Evolutionary conservation across 1,140 invertebrate species (phyloP), one percentile per base, ranked within the genome.

Genomic region (Drosophila sp.): DNA sequence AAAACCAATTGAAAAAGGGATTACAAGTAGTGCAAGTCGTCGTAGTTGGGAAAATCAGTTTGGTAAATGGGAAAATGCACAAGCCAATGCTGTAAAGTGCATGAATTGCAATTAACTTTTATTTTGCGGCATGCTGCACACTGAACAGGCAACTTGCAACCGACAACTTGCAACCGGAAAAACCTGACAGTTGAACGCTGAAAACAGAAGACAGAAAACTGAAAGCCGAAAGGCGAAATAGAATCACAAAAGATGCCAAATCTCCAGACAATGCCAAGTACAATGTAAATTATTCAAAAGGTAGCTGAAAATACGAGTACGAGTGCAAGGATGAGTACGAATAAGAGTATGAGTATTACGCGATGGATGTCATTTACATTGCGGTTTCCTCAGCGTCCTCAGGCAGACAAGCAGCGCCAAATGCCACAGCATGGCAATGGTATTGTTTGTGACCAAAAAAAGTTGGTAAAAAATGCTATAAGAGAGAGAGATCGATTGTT

Each of bases 281-380:
- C 70, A 86, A 82, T 87, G 75, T 87, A 87, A 87, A 86, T 86
- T 87, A 86, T 86, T 87, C 72, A 86, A 87, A 86, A 87, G 82
- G 82, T 86, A 86, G 78, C 83, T 58, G 41, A 72, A 66, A 72
- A 65, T 53, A 72, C 54, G 56, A 78, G 50, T 71, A 76, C 64
- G 59, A 78, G 21, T 21, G 4, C 21, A 1, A 21, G 21, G 1
- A 21, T 21, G 21, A 21, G 21, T 21, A 21, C 4, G 21, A 21
- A 4, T 21, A 21, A 2, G 21, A 21, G 21, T 21, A 21, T 21
- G 21, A 21, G 54, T 73, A 82, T 78, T 66, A 59, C 75, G 81
- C 77, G 81, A 86, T 84, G 81, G 77, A 80, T 84, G 78, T 78
- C 72, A 71, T 78, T 74, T 74, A 56, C 72, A 74, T 74, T 70